Evolutionary conservation across 2,113 vertebrate species (phyloP).

Genomic region (Oryzias woworae): DNA sequence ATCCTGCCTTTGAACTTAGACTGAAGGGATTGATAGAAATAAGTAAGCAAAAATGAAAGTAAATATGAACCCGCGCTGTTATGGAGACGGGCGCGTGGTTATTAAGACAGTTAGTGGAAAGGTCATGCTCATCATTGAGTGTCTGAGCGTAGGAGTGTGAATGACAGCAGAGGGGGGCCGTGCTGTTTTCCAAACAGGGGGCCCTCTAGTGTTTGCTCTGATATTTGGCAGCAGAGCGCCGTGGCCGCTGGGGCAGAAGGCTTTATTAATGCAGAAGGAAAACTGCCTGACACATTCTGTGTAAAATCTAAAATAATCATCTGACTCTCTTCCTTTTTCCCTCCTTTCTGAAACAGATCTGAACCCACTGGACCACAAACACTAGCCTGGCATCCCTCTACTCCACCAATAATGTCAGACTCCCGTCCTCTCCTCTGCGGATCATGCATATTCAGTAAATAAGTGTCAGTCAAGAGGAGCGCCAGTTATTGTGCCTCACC

Average conservation of each 20-base stretch:
- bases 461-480: constrained; percentile 1
- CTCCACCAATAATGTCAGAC: not conserved
- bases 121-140: constrained; percentile 46
- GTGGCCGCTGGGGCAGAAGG: constrained; percentile 13
- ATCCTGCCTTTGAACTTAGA: not conserved
- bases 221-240: constrained; percentile 52
- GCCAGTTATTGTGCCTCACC: constrained; percentile 6
- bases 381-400: not conserved
- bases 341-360: not conserved
- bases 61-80: not conserved
- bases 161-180: constrained; percentile 49
- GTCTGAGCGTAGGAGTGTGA: constrained; percentile 19
- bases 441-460: not conserved
- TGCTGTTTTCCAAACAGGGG: constrained; percentile 67
- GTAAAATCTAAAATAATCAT: no score
- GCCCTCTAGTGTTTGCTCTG: constrained; percentile 91
- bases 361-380: not conserved
- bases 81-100: constrained; percentile 12
- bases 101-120: constrained; percentile 46
- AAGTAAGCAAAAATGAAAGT: not conserved
- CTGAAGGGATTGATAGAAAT: not conserved
- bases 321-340: no score
- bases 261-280: constrained; percentile 25
- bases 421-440: not conserved
- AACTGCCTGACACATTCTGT: constrained; percentile 14